These are phyloP conservation scores for Crocallis elinguaria DNA, from an alignment of 2,888 invertebrate genomes.

Conservation along the genomic window DNA sequence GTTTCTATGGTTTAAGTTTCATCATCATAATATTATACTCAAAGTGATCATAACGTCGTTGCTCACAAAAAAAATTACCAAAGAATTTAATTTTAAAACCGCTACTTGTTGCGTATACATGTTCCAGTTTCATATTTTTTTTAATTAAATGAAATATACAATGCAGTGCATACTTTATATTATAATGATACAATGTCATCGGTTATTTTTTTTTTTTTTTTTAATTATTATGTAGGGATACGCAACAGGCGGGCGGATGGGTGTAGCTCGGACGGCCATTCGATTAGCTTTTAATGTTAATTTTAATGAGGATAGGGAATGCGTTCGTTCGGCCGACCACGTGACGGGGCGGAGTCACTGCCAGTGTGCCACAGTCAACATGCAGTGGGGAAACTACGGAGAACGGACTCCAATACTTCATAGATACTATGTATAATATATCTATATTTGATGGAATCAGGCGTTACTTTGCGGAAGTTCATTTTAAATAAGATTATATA, in stretches of 20 bases:
- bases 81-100: conserved; percentile 69
- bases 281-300: conserved; percentile 11
- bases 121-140: conserved; percentile 1
- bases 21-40: conserved; percentile 58
- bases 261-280: conserved; percentile 11
- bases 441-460: too few relatives aligned
- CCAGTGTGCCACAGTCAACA: neutral
- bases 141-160: conserved; percentile 1
- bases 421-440: too few relatives aligned
- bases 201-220: conserved; percentile 7
- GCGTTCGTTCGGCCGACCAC: neutral
- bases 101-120: conserved; percentile 45
- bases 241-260: conserved; percentile 27
- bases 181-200: neutral
- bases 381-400: neutral
- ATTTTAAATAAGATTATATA: too few relatives aligned
- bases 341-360: neutral
- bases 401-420: neutral
- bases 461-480: too few relatives aligned
- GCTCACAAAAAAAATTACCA: conserved; percentile 83
- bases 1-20: conserved; percentile 55
- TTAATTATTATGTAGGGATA: conserved; percentile 1
- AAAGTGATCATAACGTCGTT: conserved; percentile 64
- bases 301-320: neutral
- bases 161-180: conserved; percentile 5